Base-by-base conservation (phyloP, 2,888 invertebrate species). In the Apodemia mormo region DNA sequence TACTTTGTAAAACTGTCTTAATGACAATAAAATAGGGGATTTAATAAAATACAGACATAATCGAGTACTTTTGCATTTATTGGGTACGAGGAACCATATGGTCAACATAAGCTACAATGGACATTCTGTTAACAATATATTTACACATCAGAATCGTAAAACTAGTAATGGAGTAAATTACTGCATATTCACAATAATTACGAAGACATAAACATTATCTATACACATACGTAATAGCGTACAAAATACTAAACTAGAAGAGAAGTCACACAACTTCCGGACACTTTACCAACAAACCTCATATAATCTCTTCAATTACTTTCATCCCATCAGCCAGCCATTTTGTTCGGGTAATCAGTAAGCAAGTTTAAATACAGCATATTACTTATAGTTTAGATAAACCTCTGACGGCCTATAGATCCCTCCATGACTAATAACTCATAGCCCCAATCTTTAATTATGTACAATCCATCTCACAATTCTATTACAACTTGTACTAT, bases 101-200 rank as follows among this genome's bases (percentile, higher is more conserved):
- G 93, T 93, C 91, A 91, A 92, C 92, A 92, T 93, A 93, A 94
- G 93, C 93, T 94, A 93, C 87, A 90, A 85, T 90, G 92, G 91
- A 92, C 93, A 88, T 87, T 90, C 87, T 90, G 92, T 91, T 88
- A 85, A 92, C 86, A 92, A 82, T 93, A 92, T 92, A 93, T 92
- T 92, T 93, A 92, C 93, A 93, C 81, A 87, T 91, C 88, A 86
- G 88, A 90, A 91, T 87, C 82, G 84, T 87, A 89, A 89, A 90
- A 84, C 84, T 90, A 92, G 82, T 79, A 89, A 90, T 88, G 85
- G 82, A 88, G 84, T 87, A 83, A 85, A 86, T 89, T 91, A 90
- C 88, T 88, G 90, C 87, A 89, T 90, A 90, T 91, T 89, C 90
- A 93, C 92, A 93, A 91, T 92, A 90, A 89, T 88, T 82, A 89